Base-by-base conservation (phyloP, 2,888 invertebrate species). In the Xiphydria camelus region DNA sequence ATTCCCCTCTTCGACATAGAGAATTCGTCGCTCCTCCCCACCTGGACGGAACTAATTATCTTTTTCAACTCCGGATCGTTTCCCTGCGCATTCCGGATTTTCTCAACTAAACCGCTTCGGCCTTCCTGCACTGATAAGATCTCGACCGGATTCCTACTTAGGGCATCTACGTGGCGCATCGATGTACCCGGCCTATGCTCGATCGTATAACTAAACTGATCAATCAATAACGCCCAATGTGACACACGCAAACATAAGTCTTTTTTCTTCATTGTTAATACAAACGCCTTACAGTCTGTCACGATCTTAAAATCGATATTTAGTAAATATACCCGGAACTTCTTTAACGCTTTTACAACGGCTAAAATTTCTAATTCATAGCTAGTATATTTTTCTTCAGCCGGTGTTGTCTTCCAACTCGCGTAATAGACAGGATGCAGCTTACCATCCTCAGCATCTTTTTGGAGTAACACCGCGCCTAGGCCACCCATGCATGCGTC, bases 141-240 rank as follows among this genome's bases (percentile, higher is more conserved):
- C n/a, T 14, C 20, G 17, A 45, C 15, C 3, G 61, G 59, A 15
- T 56, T 47, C 19, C 59, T 33, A 23, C 62, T 62, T 25, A 58
- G 42, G 1, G 56, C 57, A 41, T 63, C 60, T 1, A 59, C 58
- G 34, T 59, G 61, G 18, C 37, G 36, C 56, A 62, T 59, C 22
- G 41, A 39, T 34, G 34, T 42, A 2, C 54, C 57, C 7, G 59
- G 44, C 4, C 59, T 41, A 51, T 60, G 60, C 18, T 52, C 53
- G 29, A 61, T 50, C 12, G 26, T 42, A 32, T 56, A 59, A 25
- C 53, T 41, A 33, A 54, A 62, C 9, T 59, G 51, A 19, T 51
- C 41, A 2, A 61, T n/a, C 25, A 51, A 23, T n/a, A 41, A 19
- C 4, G 34, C 41, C 45, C 45, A 45, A n/a, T 39, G 31, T 17